Evolutionary conservation across 2,113 vertebrate genomes (phyloP).

Genomic region (Upupa epops): DNA sequence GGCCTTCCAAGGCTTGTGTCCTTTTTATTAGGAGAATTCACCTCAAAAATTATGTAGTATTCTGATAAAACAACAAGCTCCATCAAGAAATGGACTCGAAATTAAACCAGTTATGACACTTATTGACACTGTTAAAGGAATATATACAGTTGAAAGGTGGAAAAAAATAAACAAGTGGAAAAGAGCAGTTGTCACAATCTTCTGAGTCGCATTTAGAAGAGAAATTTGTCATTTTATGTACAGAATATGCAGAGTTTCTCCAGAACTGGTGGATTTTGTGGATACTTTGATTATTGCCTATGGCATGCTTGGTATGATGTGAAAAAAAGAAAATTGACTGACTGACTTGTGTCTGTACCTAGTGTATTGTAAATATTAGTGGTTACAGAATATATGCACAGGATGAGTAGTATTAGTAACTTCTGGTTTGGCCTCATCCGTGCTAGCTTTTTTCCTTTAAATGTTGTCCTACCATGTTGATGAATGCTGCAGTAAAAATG

Average conservation of each 20-base stretch:
- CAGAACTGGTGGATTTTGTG: background rate
- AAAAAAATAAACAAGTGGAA: background rate
- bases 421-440: background rate
- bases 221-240: background rate
- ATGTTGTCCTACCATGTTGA: background rate
- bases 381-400: background rate
- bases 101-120: background rate
- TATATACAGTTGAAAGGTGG: background rate
- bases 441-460: background rate
- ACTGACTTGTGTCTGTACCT: background rate
- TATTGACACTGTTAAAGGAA: background rate
- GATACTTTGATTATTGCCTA: background rate
- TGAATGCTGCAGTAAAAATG: background rate
- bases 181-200: background rate
- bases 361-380: background rate
- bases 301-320: background rate
- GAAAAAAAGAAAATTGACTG: background rate
- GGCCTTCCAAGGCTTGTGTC: background rate
- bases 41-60: accelerated
- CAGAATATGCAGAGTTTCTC: background rate
- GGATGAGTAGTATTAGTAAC: background rate
- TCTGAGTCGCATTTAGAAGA: background rate
- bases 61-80: background rate
- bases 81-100: background rate
- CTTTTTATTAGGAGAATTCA: background rate